Conservation (phyloP, 2,888 invertebrate species). For the Agrypnus murinus region DNA sequence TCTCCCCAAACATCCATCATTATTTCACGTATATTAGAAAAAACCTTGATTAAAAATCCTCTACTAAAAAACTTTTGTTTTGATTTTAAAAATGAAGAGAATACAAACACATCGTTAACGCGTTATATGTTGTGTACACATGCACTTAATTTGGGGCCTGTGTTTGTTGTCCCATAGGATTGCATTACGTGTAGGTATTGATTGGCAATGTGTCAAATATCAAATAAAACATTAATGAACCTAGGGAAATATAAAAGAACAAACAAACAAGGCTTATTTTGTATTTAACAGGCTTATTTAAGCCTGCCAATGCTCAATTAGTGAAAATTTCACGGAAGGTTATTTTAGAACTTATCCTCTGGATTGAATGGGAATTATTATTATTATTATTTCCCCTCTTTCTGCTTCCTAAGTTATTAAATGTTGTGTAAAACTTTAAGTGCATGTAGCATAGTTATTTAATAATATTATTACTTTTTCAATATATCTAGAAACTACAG, state of each 20-base stretch:
- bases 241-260: slow-evolving; percentile 17
- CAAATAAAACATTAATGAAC: slow-evolving; percentile 38
- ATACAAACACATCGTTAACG: slow-evolving; percentile 40
- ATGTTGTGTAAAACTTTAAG: no score
- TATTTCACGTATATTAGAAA: no score
- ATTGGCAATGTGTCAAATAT: slow-evolving; percentile 38
- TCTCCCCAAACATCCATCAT: no score
- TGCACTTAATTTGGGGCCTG: slow-evolving; percentile 36
- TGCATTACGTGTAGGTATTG: slow-evolving; percentile 33
- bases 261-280: slow-evolving; percentile 13
- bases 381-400: no score
- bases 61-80: slow-evolving; percentile 5
- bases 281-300: slow-evolving; percentile 1
- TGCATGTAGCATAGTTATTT: no score
- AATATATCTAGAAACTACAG: slow-evolving; percentile 33
- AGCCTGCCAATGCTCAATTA: no score
- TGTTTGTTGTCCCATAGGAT: slow-evolving; percentile 38
- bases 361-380: no score
- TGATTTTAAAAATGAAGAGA: slow-evolving; percentile 24
- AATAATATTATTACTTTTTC: slow-evolving; percentile 28
- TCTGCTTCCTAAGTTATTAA: no score
- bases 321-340: no score
- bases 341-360: no score
- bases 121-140: slow-evolving; percentile 39
- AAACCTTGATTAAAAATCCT: no score